Base-by-base conservation (phyloP, 2,888 invertebrate species). In the Sphinx pinastri region DNA sequence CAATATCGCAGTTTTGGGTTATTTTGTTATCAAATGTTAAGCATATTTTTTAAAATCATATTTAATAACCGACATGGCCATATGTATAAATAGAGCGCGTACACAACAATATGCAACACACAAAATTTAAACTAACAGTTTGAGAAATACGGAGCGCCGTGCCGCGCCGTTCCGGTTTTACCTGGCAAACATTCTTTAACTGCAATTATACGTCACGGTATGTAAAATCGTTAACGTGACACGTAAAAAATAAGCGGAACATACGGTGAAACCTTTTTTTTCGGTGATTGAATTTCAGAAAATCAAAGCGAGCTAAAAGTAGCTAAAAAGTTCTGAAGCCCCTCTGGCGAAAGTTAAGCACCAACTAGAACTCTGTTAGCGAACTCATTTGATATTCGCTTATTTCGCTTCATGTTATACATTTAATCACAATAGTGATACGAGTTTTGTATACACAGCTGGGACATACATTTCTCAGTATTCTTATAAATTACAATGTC, bases 331-430 rank as follows among this genome's bases (percentile, higher is more conserved):
- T 81, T 54, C 59, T 57, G 70, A 74, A 72, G 59, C 69, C 70
- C 63, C 67, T 69, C 74, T 76, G 67, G 71, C 72, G 71, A 75
- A 80, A 82, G 79, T 81, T 79, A 72, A 71, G 72, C 71, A 74
- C 76, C 71, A 69, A 76, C 73, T 74, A 72, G 70, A 80, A 81
- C 74, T 79, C 74, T 74, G 79, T 80, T 81, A 75, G 73, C 69
- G 59, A 81, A 76, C 82, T 85, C 81, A 82, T 83, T 83, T 77
- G 68, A 77, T 78, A 84, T 84, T 82, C 82, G 71, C 72, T 79
- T 79, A 63, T 54, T 68, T 51, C 13, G 59, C 47, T 68, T 59
- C 52, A 54, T 59, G 25, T 45, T 68, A 55, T 47, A 60, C 76
- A 74, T 73, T 75, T 76, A 77, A 77, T 76, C 75, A 73, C 72